Evolutionary conservation across 1,140 invertebrate species (phyloP).

Genomic region (Pristionchus pacificus): DNA sequence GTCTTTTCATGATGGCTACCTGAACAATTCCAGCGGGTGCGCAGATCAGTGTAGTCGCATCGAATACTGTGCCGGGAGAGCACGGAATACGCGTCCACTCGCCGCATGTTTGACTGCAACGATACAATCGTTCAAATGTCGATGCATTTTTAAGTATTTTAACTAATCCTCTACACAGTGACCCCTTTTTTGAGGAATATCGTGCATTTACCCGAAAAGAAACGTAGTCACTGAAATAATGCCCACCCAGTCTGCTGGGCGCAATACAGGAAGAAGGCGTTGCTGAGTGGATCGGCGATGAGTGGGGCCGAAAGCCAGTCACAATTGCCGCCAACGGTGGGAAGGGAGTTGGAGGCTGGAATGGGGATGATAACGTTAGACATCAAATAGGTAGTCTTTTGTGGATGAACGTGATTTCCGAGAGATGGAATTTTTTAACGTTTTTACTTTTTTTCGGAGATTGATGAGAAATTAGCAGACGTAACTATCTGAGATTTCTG

Average conservation of each 20-base stretch:
- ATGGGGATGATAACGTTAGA: conserved; percentile 3
- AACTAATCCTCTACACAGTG: not conserved
- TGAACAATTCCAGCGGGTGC: too few relatives aligned
- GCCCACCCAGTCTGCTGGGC: conserved; percentile 33
- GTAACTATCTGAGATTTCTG: not conserved
- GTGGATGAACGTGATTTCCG: conserved; percentile 4
- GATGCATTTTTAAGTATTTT: conserved; percentile 8
- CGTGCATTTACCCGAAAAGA: not conserved
- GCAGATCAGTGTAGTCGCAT: too few relatives aligned
- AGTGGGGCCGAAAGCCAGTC: conserved; percentile 42
- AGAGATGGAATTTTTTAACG: not conserved
- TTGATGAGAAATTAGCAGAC: not conserved
- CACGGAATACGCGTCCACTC: conserved; percentile 48
- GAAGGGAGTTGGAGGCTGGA: conserved; percentile 28
- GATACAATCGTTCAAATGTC: not conserved
- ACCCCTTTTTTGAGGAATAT: conserved; percentile 4
- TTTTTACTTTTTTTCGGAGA: conserved; percentile 16
- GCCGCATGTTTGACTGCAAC: conserved; percentile 42
- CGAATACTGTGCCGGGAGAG: conserved; percentile 33
- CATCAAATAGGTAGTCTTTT: conserved; percentile 22
- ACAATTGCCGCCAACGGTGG: conserved; percentile 35
- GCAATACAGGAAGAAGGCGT: conserved; percentile 43
- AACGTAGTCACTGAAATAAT: not conserved
- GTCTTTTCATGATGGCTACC: not conserved
- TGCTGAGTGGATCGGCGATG: conserved; percentile 35